Percentiles rank a stretch among this genome's conserved stretches.
Evolutionary conservation across 1,140 invertebrate species (phyloP).

Genomic region (Cylas formicarius): DNA sequence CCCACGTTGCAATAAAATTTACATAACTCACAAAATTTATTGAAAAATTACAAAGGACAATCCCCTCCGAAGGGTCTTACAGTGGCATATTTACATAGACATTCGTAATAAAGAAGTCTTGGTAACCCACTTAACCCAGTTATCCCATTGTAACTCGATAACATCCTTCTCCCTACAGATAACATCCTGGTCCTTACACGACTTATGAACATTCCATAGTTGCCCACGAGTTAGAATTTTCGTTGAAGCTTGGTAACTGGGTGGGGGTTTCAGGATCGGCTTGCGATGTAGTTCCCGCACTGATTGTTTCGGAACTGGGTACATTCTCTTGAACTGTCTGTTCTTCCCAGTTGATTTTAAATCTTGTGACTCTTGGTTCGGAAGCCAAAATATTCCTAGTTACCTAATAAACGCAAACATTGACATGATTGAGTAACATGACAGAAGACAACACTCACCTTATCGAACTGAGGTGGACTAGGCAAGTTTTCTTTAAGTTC

Average conservation of each 20-base stretch:
- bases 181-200: too few relatives aligned
- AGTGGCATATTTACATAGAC: too few relatives aligned
- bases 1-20: too few relatives aligned
- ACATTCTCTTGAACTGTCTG: slow-evolving; percentile 38
- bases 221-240: slow-evolving; percentile 41
- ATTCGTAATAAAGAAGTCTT: too few relatives aligned
- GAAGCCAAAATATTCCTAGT: slow-evolving; percentile 89
- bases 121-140: too few relatives aligned
- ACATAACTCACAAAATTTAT: too few relatives aligned
- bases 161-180: too few relatives aligned
- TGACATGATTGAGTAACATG: not conserved
- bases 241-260: slow-evolving; percentile 34
- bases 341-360: slow-evolving; percentile 98
- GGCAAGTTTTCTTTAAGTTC: slow-evolving; percentile 95
- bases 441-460: slow-evolving; percentile 54
- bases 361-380: slow-evolving; percentile 89
- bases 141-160: too few relatives aligned
- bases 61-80: too few relatives aligned
- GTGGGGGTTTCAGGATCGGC: slow-evolving; percentile 10
- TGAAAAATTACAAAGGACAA: too few relatives aligned
- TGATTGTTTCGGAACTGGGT: slow-evolving; percentile 23
- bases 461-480: slow-evolving; percentile 83
- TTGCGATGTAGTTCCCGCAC: slow-evolving; percentile 2
- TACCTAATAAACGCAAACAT: slow-evolving; percentile 46
- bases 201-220: slow-evolving; percentile 42